Evolutionary conservation across 2,888 invertebrate species (phyloP).

Genomic region (Tachystola acroxantha): DNA sequence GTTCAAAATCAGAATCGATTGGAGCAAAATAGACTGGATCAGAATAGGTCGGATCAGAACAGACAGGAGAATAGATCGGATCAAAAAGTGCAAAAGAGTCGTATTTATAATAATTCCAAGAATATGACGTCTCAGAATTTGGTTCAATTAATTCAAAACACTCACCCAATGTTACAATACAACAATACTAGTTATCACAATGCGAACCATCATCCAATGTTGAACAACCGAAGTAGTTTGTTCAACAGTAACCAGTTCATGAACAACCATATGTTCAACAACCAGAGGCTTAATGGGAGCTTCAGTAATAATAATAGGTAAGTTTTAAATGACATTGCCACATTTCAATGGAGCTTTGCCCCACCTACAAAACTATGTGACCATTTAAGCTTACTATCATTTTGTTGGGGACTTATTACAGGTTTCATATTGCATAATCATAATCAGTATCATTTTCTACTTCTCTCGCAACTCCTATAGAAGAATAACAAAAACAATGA

Average conservation of each 20-base stretch:
- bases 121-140: constrained; percentile 53
- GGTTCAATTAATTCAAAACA: constrained; percentile 64
- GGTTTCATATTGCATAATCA: too few species aligned
- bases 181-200: constrained; percentile 61
- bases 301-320: constrained; percentile 36
- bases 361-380: too few species aligned
- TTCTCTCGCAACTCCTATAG: too few species aligned
- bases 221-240: constrained; percentile 37
- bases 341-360: too few species aligned
- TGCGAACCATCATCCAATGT: constrained; percentile 64
- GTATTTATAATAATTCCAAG: constrained; percentile 52
- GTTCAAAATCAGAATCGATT: constrained; percentile 12
- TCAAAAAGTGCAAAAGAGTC: constrained; percentile 42
- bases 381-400: too few species aligned
- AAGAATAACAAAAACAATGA: too few species aligned
- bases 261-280: constrained; percentile 38
- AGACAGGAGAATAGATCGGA: too few species aligned
- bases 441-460: too few species aligned
- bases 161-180: constrained; percentile 64
- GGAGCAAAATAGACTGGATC: too few species aligned
- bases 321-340: too few species aligned
- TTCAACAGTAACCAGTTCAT: constrained; percentile 38
- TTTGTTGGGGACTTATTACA: too few species aligned
- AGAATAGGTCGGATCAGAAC: too few species aligned
- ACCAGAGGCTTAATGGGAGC: constrained; percentile 46